Base-by-base conservation (phyloP, 2,797 vertebrate species). In the Nyctalus aviator region DNA sequence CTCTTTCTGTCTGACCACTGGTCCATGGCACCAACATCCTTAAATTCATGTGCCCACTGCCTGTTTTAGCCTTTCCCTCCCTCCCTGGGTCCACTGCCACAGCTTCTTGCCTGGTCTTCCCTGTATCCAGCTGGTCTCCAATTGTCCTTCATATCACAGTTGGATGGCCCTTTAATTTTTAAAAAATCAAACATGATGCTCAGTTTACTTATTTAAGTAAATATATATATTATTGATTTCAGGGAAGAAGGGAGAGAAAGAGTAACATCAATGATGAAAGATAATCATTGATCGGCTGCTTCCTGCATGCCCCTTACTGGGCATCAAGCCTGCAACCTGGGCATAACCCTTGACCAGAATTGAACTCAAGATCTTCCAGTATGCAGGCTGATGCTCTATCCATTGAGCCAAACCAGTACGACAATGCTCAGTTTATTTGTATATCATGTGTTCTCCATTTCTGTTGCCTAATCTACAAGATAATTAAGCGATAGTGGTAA, bases 381-480 rank as follows among this genome's bases (percentile, higher is more conserved):
- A 7, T 64, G 30, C 62, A 64, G 62, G 62, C 62, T 64, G 62
- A 68, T 32, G 17, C 15, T 68, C 64, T 68, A 68, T 20, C 3
- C n/a, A 20, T n/a, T 20, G 64, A 32, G 64, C 64, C 30, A 64
- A 64, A 30, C 30, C 30, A n/a, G 30, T 64, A 64, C 30, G 30
- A 27, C 30, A 13, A 35, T 32, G 35, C 32, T 44, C 27, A 79
- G n/a, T 66, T 94, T 91, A 37, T 82, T 88, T 85, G 44, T 84
- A 11, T 71, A 68, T 71, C 81, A 81, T 83, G 2, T 35, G 46
- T 78, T 86, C 25, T 93, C 35, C 30, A 68, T 90, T 85, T 87
- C 64, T 37, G n/a, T 62, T 75, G 8, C 21, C 78, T 37, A 17
- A 64, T 59, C 64, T 5, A 81, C 30, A 87, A 86, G 32, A 53